Evolutionary conservation across 2,113 vertebrate genomes (phyloP).

Genomic region (Oryzias celebensis): DNA sequence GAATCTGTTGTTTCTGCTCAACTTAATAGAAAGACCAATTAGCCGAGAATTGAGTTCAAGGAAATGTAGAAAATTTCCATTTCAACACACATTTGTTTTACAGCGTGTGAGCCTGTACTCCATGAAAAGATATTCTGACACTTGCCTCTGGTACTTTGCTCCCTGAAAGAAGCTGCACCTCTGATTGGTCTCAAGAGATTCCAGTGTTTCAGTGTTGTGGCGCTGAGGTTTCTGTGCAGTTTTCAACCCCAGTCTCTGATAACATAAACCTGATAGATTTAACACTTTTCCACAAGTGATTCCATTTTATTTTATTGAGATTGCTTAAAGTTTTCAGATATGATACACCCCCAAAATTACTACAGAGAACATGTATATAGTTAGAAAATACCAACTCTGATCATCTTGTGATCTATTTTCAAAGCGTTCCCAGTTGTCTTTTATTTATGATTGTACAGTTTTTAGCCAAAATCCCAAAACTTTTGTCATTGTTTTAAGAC

Average conservation of each 20-base stretch:
- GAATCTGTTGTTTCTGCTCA: too few species aligned
- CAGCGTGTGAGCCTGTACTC: not conserved
- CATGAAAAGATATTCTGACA: not conserved
- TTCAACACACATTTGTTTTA: constrained; percentile 4
- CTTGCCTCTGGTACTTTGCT: not conserved
- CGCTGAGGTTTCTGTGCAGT: not conserved
- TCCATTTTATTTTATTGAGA: not conserved
- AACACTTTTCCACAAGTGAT: not conserved
- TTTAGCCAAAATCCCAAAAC: too few species aligned
- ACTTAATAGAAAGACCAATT: too few species aligned
- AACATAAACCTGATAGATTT: constrained; percentile 6
- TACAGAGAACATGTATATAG: too few species aligned
- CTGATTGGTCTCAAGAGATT: constrained; percentile 9
- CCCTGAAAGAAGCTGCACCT: constrained; percentile 6
- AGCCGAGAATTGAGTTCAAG: too few species aligned
- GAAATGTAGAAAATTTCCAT: not conserved
- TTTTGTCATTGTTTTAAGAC: too few species aligned
- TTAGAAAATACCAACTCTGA: too few species aligned
- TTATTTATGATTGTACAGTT: too few species aligned
- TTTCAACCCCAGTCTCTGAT: constrained; percentile 7
- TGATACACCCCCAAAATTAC: too few species aligned
- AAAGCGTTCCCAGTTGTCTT: too few species aligned
- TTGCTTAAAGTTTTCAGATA: too few species aligned
- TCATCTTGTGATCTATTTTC: too few species aligned
- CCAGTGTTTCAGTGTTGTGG: not conserved